Base-by-base conservation (phyloP, 2,888 invertebrate genomes). In the Euclidia mi region DNA sequence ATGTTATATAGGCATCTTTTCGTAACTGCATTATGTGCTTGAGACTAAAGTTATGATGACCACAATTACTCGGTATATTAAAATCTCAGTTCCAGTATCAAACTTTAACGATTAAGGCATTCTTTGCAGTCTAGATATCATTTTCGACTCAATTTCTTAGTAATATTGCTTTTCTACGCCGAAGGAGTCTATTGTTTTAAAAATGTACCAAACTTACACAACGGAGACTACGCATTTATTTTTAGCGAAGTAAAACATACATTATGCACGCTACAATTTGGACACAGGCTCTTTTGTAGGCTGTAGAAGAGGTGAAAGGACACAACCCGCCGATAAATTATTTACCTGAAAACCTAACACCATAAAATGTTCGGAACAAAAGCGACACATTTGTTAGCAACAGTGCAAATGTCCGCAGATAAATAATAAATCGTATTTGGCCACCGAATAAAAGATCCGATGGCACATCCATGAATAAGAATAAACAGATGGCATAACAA, bases 351-450 rank as follows among this genome's bases (percentile, higher is more conserved):
- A 61, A 66, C 71, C 74, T 74, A 70, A 74, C 73, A 73, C 73
- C 77, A 66, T 74, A 76, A 76, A 73, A 69, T 56, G 77, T 46
- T 61, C 52, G 48, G 44, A 73, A 73, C 70, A 76, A 71, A 66
- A 69, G 62, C 72, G 68, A 38, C 46, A 76, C 74, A 73, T 76
- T 76, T 79, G 74, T 73, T 73, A 64, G 75, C 72, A 72, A 73
- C 81, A 70, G 66, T 79, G 78, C 76, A 78, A 76, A 83, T 80
- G 81, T 78, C 58, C 71, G 66, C 75, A 71, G 71, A 81, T 83
- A 82, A 81, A 83, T 82, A 81, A 82, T 83, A 82, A 80, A 83
- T 81, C 68, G 70, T 68, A 75, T 79, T 78, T 72, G 75, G 64
- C 58, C 70, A 65, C 55, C 34, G 44, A 48, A 49, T 40, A 82